phyloP scores from a whole-genome alignment of 2,113 vertebrate genomes.

The Vireo altiloquus region DNA sequence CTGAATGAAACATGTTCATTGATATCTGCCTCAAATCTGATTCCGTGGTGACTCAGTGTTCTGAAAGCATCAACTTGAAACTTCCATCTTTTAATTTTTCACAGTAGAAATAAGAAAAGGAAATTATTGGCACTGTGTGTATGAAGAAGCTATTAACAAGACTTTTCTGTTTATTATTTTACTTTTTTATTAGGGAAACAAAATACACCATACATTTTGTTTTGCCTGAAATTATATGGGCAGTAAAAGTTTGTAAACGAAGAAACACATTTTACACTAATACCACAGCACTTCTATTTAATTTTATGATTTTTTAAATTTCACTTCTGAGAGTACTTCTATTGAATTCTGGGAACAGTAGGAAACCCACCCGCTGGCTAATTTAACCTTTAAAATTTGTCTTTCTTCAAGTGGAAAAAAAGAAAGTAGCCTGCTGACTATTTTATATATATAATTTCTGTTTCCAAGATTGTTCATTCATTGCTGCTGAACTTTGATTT shows the following conservation, averaged over 20 bases:
- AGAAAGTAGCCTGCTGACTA: background rate
- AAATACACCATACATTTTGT: background rate
- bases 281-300: slow-evolving; percentile 18
- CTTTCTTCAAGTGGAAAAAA: background rate
- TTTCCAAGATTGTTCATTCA: background rate
- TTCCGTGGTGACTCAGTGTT: background rate
- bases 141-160: background rate
- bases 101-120: background rate
- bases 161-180: background rate
- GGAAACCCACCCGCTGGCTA: background rate
- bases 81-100: background rate
- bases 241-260: slow-evolving; percentile 14
- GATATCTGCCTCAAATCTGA: background rate
- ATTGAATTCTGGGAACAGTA: background rate
- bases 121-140: background rate
- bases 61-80: background rate
- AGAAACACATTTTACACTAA: slow-evolving; percentile 22
- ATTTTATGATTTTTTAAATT: slow-evolving; percentile 34
- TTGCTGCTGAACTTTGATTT: background rate
- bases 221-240: slow-evolving; percentile 14
- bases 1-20: background rate
- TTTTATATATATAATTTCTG: background rate
- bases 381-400: slow-evolving; percentile 37
- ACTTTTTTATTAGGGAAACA: background rate
- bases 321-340: slow-evolving; percentile 33